phyloP scores from a whole-genome alignment of 1,140 invertebrate species.

The Babylonia areolata region DNA sequence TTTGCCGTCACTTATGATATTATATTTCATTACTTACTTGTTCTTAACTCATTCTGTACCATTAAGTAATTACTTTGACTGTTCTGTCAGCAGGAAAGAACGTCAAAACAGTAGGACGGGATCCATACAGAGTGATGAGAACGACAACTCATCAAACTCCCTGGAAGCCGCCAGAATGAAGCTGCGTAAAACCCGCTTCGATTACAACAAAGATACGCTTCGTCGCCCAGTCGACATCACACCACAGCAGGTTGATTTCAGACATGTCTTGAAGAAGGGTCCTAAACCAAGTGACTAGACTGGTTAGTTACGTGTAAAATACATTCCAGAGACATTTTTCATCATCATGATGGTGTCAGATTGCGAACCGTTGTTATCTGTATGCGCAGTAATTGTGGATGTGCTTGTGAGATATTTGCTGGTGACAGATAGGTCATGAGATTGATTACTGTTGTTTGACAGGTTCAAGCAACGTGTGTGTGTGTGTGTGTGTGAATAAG shows the following conservation, averaged over 20 bases:
- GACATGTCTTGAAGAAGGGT: conserved; percentile 51
- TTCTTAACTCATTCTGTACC: too few species aligned
- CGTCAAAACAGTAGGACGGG: neutral
- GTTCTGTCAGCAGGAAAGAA: neutral
- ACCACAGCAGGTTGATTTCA: conserved; percentile 52
- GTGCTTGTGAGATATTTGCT: too few species aligned
- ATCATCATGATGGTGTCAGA: too few species aligned
- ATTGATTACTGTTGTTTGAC: too few species aligned
- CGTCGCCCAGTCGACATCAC: conserved; percentile 28
- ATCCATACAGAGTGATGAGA: conserved; percentile 3
- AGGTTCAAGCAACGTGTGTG: too few species aligned
- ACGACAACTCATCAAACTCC: conserved; percentile 8
- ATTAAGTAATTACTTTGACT: neutral
- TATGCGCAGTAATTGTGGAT: too few species aligned
- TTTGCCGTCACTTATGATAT: too few species aligned
- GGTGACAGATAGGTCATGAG: too few species aligned
- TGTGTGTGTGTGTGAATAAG: too few species aligned
- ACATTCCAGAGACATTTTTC: too few species aligned
- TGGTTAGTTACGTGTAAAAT: neutral
- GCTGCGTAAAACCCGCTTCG: conserved; percentile 56
- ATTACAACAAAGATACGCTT: conserved; percentile 40
- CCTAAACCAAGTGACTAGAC: conserved; percentile 16
- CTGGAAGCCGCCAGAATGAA: conserved; percentile 40
- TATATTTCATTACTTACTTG: too few species aligned
- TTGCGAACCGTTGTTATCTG: too few species aligned